Evolutionary conservation across 2,113 vertebrate genomes (phyloP), one percentile per base, ranked within the genome.

Genomic region (Crotalus helleri): DNA sequence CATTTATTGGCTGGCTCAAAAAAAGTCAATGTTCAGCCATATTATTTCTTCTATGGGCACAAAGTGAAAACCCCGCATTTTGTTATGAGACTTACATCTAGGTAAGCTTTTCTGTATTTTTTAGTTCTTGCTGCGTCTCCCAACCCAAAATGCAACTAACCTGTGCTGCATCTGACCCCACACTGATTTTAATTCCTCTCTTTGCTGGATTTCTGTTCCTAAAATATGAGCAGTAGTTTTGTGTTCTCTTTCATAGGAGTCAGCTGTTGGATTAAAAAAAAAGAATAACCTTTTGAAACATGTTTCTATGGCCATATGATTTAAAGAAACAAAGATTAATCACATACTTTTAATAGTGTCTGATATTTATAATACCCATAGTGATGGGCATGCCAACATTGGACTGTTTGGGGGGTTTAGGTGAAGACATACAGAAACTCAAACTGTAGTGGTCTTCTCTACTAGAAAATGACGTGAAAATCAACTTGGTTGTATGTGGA

Each of bases 161-260:
- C 98, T 98, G 9, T 98, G 97, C 1, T 98, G 96, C 51, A 98
- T 96, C 11, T 98, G 97, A 3, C 98, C 96, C 91, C 92, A 92
- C 90, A 94, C 92, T 85, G 96, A 92, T 5, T n/a, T 55, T 59
- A 21, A 49, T 0, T 46, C 90, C 58, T 97, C 95, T 92, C 91
- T 61, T 49, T 96, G 93, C 53, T 93, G 8, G 2, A 86, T 91
- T 93, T 91, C 59, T 81, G 55, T 3, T 85, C 92, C 91, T 92
- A 69, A 87, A 59, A 4, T 59, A 57, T 94, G 81, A 90, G 7
- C 5, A 1, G 17, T 92, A 10, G 57, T 64, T 58, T 92, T 58
- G 81, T 88, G 74, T 90, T 86, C 23, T 85, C 1, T 46, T 74
- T 95, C 74, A 88, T 39, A 90, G 39, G 57, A 21, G n/a, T 93